Conservation (phyloP, 2,888 invertebrate species). For the Endotricha flammealis region DNA sequence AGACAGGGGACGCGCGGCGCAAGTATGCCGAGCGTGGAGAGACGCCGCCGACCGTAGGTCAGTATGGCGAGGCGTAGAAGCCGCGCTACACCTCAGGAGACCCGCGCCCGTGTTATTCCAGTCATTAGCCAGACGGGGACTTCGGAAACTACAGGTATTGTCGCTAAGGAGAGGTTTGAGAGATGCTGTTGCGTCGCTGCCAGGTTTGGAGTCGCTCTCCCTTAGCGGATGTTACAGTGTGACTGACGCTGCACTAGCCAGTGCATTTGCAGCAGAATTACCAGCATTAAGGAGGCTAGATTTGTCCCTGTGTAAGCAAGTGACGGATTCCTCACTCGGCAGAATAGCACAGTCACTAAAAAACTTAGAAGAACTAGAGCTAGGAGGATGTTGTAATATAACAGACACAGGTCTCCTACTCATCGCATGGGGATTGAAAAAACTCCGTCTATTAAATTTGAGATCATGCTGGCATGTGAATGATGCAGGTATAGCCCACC, state of each 20-base stretch:
- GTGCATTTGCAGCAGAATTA: conserved; percentile 87
- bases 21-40: conserved; percentile 93
- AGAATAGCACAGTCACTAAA: conserved; percentile 90
- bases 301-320: conserved; percentile 95
- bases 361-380: conserved; percentile 91
- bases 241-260: conserved; percentile 89
- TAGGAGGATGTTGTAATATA: conserved; percentile 95
- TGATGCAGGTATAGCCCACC: conserved; percentile 92
- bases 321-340: conserved; percentile 92
- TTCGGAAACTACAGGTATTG: conserved; percentile 92
- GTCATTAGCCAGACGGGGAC: conserved; percentile 91
- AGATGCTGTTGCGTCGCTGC: conserved; percentile 91
- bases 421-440: conserved; percentile 92
- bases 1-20: conserved; percentile 93
- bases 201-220: conserved; percentile 91
- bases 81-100: conserved; percentile 90
- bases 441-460: conserved; percentile 89
- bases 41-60: conserved; percentile 95
- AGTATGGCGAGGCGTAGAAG: conserved; percentile 96
- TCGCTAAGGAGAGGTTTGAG: conserved; percentile 89
- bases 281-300: conserved; percentile 89
- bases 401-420: conserved; percentile 92
- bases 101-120: conserved; percentile 91
- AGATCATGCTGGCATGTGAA: conserved; percentile 96
- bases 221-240: conserved; percentile 96